phyloP scores from a whole-genome alignment of 2,888 invertebrate genomes.

The Polyommatus icarus region DNA sequence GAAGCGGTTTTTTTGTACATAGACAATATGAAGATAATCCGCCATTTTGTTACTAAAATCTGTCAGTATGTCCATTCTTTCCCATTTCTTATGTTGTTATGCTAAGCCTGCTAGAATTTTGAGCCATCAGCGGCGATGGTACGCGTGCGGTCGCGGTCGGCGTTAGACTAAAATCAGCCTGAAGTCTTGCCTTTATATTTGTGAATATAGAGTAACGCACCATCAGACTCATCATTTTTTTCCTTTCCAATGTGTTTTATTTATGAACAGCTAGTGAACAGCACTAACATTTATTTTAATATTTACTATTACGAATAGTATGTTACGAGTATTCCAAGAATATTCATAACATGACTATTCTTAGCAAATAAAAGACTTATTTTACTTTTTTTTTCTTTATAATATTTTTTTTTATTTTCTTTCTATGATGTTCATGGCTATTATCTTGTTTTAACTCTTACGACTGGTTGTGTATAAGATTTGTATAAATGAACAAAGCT shows the following conservation, averaged over 20 bases:
- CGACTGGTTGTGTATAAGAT: neutral
- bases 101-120: too few species aligned
- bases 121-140: too few species aligned
- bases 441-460: neutral
- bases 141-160: too few species aligned
- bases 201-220: neutral
- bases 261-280: neutral
- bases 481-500: neutral
- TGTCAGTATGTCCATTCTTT: too few species aligned
- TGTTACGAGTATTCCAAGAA: neutral
- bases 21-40: too few species aligned
- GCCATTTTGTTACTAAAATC: too few species aligned
- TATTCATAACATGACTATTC: neutral
- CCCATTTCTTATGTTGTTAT: too few species aligned
- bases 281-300: neutral
- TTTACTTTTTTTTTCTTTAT: neutral
- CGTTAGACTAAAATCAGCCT: too few species aligned
- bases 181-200: constrained; percentile 26
- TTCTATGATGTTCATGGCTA: neutral
- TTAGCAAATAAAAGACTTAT: neutral
- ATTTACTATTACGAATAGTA: neutral
- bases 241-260: neutral
- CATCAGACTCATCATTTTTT: constrained; percentile 16
- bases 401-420: neutral
- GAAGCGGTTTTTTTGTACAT: too few species aligned